A percentile compares a stretch with the other conserved stretches of the same genome.
Evolutionary conservation across 2,797 vertebrate species (phyloP).

Genomic region (Poeciliopsis gracilis): DNA sequence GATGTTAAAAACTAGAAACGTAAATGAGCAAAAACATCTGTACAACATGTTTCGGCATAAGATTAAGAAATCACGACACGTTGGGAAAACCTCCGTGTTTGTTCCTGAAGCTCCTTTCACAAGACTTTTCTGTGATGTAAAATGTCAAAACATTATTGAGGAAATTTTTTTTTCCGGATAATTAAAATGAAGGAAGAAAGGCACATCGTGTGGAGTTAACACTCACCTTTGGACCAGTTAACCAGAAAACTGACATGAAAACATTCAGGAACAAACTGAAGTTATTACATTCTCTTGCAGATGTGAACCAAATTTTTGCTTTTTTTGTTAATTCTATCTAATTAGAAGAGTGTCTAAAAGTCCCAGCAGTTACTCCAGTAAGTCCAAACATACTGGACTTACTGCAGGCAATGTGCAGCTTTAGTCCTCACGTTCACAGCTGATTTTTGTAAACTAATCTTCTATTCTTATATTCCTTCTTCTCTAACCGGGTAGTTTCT

Average conservation of each 20-base stretch:
- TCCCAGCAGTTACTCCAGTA: neutral
- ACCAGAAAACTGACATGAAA: neutral
- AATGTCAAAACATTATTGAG: neutral
- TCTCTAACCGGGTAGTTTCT: slow-evolving; percentile 1
- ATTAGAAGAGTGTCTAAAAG: neutral
- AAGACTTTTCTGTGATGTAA: neutral
- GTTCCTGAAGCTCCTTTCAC: neutral
- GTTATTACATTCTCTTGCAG: neutral
- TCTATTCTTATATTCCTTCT: neutral
- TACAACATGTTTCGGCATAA: neutral
- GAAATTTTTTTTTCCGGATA: neutral
- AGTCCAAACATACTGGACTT: neutral
- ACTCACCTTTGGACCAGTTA: neutral
- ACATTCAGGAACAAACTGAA: neutral
- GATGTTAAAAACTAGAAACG: neutral
- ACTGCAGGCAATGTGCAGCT: slow-evolving; percentile 8
- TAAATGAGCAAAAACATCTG: neutral
- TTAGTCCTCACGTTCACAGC: neutral
- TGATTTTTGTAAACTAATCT: slow-evolving; percentile 9
- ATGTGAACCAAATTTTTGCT: neutral
- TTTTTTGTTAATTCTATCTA: neutral
- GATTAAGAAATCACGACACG: neutral
- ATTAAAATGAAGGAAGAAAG: neutral
- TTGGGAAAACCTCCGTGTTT: neutral
- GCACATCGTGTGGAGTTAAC: neutral